Evolutionary conservation across 2,888 invertebrate species (phyloP), one percentile per base, ranked within the genome.

Genomic region (Priocnemis perturbator): DNA sequence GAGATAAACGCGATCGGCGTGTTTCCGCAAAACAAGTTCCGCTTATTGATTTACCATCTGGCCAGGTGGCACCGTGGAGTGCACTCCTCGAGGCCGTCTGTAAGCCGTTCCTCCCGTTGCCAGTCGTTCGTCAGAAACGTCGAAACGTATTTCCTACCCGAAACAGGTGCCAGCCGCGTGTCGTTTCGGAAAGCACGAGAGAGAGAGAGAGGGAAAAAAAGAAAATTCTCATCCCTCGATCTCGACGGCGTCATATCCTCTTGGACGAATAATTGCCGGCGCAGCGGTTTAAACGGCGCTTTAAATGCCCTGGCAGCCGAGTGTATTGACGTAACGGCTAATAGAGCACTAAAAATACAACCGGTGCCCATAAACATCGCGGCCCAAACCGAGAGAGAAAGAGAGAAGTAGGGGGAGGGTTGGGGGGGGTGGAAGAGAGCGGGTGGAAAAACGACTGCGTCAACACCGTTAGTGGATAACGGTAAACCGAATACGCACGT

Each of bases 251-350:
- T 37, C 37, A 37, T 37, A 37, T 37, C 37, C 37, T 37, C 64
- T 61, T 37, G 44, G 57, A n/a, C 62, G 63, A 57, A 45, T 67
- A 65, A 73, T 74, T 60, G 63, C 64, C 61, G 15, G 66, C 53
- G 48, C 48, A 62, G n/a, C 52, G 60, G 26, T 74, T 71, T 64
- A 60, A 73, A 70, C 63, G 65, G 63, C 62, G 48, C 56, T 70
- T 70, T 64, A 67, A 67, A 74, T 67, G 69, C 66, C 57, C 47
- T 57, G 60, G 47, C 62, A 64, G 67, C 50, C 50, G 50, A 19
- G 58, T 64, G 66, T 45, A 57, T 58, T 61, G 70, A 72, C 70
- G 58, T 64, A 74, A 73, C 61, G 65, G 50, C 67, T 63, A 67
- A 67, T 65, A 19, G 55, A 73, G 52, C 61, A 50, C 68, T 66